Evolutionary conservation across 1,140 invertebrate species (phyloP).

Genomic region (Sarcophaga bullata): DNA sequence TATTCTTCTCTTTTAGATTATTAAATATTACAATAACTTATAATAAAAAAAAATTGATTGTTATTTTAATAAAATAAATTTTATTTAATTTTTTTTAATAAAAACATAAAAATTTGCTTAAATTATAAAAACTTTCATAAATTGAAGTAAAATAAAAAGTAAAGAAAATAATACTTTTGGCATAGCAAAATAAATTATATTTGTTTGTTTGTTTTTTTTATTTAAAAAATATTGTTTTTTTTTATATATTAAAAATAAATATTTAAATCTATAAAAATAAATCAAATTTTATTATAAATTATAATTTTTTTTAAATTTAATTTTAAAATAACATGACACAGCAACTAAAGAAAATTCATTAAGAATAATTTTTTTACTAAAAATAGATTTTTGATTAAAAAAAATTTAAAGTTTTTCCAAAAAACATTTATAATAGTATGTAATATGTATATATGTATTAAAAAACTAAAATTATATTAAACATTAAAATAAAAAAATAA

Average conservation of each 20-base stretch:
- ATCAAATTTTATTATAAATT: constrained; percentile 44
- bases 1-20: neutral
- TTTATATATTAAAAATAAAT: constrained; percentile 26
- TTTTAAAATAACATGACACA: constrained; percentile 36
- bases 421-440: constrained; percentile 26
- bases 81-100: constrained; percentile 46
- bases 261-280: constrained; percentile 44
- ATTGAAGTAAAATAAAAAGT: constrained; percentile 40
- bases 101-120: too few species aligned
- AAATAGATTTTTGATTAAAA: constrained; percentile 30
- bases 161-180: constrained; percentile 61
- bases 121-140: too few species aligned
- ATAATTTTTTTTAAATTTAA: constrained; percentile 36
- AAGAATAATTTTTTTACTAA: constrained; percentile 27
- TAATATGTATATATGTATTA: neutral
- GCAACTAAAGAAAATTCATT: constrained; percentile 27
- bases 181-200: constrained; percentile 45
- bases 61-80: neutral
- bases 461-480: constrained; percentile 23
- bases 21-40: too few species aligned
- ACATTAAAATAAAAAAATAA: neutral
- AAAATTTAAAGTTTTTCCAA: constrained; percentile 36
- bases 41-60: too few species aligned
- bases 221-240: neutral
- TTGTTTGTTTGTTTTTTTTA: too few species aligned